Base-by-base conservation (phyloP, 2,888 invertebrate genomes). In the Galerucella pusilla region DNA sequence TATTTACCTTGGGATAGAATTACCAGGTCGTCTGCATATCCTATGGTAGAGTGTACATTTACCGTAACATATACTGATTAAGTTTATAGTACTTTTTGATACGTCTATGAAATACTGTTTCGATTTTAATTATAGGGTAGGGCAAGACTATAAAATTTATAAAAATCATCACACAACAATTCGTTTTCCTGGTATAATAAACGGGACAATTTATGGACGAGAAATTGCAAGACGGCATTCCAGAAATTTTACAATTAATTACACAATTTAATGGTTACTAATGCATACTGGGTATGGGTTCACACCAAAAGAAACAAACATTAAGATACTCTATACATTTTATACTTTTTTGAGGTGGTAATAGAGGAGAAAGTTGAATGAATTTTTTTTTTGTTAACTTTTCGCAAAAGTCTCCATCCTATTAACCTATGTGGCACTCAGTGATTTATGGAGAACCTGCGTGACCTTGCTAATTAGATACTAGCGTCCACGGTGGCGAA, bases 191-290 rank as follows among this genome's bases (percentile, higher is more conserved):
- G 20, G 16, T 45, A 46, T 61, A 35, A 61, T 28, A 57, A 57
- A 57, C 57, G 16, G 57, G 20, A 20, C 64, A 46, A 65, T 65
- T 65, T 65, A 65, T 46, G 12, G 20, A 11, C 64, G 11, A 65
- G 64, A 46, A 65, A 46, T 65, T 6, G 20, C 46, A 12, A 28
- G 11, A 49, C 46, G 49, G 71, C 71, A 71, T 71, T 71, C 71
- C 57, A 35, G 64, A 71, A 71, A 71, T 65, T 65, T 71, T 35
- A 45, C 64, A 71, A 71, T 71, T 71, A 71, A 71, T 71, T 71
- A 71, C 57, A 10, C 45, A 20, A 65, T 42, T 46, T 46, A 65
- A 65, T 46, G 12, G n/a, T n/a, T n/a, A 65, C 46, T 46, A 10
- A 46, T 11, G 10, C 57, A 57, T 57, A 57, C 2, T 20, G 57